Percentiles rank a stretch among this genome's conserved stretches.
These are phyloP conservation scores for Solenodon paradoxus DNA, from an alignment of 2,113 vertebrate genomes.

Conservation along the genomic window DNA sequence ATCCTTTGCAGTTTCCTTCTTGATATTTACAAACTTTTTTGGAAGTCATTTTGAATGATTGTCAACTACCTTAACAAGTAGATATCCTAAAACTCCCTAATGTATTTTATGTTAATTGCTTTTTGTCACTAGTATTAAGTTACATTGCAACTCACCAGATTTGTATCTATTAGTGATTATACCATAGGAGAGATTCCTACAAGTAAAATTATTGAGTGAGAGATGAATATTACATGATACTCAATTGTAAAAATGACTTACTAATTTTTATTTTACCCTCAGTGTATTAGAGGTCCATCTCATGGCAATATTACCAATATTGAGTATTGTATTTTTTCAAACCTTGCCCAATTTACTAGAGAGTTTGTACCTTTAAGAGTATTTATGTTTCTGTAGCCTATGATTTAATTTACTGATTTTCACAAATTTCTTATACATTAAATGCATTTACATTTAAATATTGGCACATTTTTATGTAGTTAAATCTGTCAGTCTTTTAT, in stretches of 20 bases:
- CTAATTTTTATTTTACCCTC: constrained; percentile 23
- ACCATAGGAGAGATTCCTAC: not conserved
- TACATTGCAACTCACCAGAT: not conserved
- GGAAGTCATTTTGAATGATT: constrained; percentile 16
- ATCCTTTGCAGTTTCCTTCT: not conserved
- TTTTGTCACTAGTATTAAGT: not conserved
- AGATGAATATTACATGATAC: not conserved
- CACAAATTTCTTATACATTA: not conserved
- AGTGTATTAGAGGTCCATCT: not conserved
- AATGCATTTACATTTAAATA: constrained; percentile 11
- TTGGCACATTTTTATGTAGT: not conserved
- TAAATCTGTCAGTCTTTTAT: not conserved
- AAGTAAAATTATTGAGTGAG: not conserved
- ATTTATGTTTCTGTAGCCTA: not conserved
- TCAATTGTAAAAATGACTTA: not conserved
- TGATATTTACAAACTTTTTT: not conserved
- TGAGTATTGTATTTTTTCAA: not conserved
- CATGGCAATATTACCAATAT: not conserved
- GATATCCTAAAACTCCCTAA: not conserved
- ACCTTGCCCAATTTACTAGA: not conserved
- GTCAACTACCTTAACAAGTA: not conserved
- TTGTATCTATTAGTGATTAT: not conserved
- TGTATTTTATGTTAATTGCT: not conserved
- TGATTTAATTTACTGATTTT: not conserved
- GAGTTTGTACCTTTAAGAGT: not conserved